phyloP scores from a whole-genome alignment of 1,140 invertebrate species.

The Mamestra configurata region DNA sequence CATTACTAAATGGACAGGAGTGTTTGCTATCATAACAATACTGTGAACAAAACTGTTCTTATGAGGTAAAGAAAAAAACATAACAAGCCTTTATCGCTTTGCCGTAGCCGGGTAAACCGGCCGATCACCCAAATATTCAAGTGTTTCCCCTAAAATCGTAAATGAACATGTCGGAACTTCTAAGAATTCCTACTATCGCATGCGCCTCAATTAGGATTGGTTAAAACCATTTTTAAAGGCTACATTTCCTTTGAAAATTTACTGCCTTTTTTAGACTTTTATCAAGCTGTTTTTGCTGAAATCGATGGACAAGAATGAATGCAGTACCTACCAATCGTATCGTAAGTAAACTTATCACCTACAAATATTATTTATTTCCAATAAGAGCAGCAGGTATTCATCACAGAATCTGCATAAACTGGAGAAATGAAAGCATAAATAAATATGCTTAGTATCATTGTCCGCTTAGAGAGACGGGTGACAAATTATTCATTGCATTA shows the following conservation, averaged over 20 bases:
- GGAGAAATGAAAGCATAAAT: conserved; percentile 2
- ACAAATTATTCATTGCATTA: conserved; percentile 46
- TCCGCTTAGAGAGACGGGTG: conserved; percentile 36
- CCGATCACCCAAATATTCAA: too few relatives aligned
- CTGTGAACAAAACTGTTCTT: neutral
- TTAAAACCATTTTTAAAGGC: too few relatives aligned
- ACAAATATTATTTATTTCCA: neutral
- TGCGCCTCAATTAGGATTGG: too few relatives aligned
- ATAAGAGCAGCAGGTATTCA: conserved; percentile 15
- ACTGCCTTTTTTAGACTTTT: neutral
- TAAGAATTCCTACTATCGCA: too few relatives aligned
- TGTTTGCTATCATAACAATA: conserved; percentile 7
- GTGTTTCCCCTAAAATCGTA: too few relatives aligned
- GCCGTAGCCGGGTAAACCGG: too few relatives aligned
- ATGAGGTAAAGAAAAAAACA: too few relatives aligned
- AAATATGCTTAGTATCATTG: conserved; percentile 28
- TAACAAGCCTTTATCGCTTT: too few relatives aligned
- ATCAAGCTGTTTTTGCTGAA: neutral
- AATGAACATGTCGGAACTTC: too few relatives aligned
- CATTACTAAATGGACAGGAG: conserved; percentile 19
- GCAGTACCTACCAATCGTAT: neutral
- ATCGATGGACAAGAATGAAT: neutral
- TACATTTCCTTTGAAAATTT: too few relatives aligned
- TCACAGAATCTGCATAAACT: neutral
- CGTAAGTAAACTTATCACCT: neutral